These are phyloP conservation scores for Barypeithes pellucidus DNA, from an alignment of 2,888 invertebrate species.

Conservation along the genomic window DNA sequence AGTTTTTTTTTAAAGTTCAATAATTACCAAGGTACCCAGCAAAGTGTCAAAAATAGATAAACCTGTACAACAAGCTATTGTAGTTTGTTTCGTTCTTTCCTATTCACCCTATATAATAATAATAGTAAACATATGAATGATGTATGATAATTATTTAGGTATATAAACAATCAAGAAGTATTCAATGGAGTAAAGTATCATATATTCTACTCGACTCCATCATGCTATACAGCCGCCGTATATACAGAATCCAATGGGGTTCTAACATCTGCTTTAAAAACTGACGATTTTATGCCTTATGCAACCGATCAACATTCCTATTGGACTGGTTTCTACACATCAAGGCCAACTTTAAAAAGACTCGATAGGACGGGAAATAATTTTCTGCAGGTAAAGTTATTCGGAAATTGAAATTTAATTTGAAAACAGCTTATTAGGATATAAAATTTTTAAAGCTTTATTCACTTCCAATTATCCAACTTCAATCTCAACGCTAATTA, in stretches of 20 bases:
- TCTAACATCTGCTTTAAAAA: constrained; percentile 80
- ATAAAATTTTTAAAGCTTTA: no score
- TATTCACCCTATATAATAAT: no score
- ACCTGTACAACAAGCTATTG: no score
- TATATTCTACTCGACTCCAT: constrained; percentile 88
- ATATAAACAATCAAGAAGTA: constrained; percentile 33
- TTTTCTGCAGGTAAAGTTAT: constrained; percentile 83
- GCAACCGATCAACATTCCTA: constrained; percentile 86
- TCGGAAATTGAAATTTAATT: no score
- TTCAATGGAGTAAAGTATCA: constrained; percentile 73
- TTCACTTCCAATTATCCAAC: no score
- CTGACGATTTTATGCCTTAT: constrained; percentile 93
- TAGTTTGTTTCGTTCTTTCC: no score
- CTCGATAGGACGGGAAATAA: constrained; percentile 83
- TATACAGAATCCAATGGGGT: constrained; percentile 74
- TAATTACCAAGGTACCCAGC: no score
- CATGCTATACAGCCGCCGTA: constrained; percentile 86
- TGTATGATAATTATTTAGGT: constrained; percentile 21
- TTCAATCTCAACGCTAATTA: no score
- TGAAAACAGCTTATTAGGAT: no score
- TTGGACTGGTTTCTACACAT: constrained; percentile 95
- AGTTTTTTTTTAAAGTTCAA: no score
- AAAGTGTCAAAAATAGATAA: no score
- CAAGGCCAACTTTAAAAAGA: constrained; percentile 85
- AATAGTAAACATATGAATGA: no score